A percentile compares a stretch with the other conserved stretches of the same genome.
phyloP scores from a whole-genome alignment of 2,113 vertebrate species.

The Terrapene triunguis region DNA sequence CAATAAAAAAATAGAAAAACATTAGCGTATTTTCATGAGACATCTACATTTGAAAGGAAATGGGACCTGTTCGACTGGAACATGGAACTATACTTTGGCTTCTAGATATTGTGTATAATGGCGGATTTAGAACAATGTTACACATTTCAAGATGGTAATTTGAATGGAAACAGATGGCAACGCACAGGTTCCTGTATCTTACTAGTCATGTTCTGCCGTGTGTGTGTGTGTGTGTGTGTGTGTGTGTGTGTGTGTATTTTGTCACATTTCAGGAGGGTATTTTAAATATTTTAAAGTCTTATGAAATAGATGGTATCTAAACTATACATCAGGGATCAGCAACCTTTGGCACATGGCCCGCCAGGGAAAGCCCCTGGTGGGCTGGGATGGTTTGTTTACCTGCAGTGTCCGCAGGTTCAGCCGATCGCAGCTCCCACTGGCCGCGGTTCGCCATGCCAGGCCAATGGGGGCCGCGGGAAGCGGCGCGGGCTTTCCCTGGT shows the following conservation, averaged over 20 bases:
- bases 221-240: neutral
- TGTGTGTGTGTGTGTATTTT: neutral
- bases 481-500: too few relatives aligned
- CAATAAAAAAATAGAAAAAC: neutral
- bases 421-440: too few relatives aligned
- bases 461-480: too few relatives aligned
- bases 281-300: slow-evolving; percentile 26
- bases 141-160: slow-evolving; percentile 54
- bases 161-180: slow-evolving; percentile 61
- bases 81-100: slow-evolving; percentile 26
- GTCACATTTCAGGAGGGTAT: neutral
- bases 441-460: too few relatives aligned
- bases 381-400: too few relatives aligned
- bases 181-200: slow-evolving; percentile 13
- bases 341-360: too few relatives aligned
- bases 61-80: slow-evolving; percentile 30
- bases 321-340: neutral
- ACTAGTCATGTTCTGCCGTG: slow-evolving; percentile 20
- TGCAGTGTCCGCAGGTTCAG: too few relatives aligned
- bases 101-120: neutral
- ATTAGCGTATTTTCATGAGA: neutral
- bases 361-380: too few relatives aligned
- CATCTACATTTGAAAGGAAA: slow-evolving; percentile 51
- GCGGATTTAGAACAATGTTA: slow-evolving; percentile 14
- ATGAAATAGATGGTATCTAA: slow-evolving; percentile 30